Conservation (phyloP, 2,888 invertebrate genomes). For the Lithodes maja region DNA sequence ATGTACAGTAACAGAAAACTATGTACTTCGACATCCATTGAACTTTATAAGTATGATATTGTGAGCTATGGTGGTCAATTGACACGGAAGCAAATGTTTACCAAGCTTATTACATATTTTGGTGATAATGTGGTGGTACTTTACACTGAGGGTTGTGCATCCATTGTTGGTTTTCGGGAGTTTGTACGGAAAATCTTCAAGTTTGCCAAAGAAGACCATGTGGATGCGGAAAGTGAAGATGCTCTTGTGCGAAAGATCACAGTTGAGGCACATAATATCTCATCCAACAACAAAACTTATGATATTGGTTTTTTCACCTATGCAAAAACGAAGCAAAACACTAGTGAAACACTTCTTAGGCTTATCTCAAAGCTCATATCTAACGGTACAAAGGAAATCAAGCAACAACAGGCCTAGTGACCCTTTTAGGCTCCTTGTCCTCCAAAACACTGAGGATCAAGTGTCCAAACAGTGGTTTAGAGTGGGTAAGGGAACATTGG, state of each 20-base stretch:
- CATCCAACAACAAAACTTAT: not conserved
- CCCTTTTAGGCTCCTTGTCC: no score
- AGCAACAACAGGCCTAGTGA: not conserved
- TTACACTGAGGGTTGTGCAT: not conserved
- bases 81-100: not conserved
- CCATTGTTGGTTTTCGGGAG: not conserved
- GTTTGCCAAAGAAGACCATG: not conserved
- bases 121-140: not conserved
- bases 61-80: not conserved
- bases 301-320: not conserved
- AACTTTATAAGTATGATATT: not conserved
- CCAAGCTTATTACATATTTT: not conserved
- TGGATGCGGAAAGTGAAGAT: not conserved
- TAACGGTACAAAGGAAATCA: not conserved
- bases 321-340: not conserved
- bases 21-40: not conserved
- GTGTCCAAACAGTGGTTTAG: no score
- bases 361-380: not conserved
- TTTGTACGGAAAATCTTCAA: not conserved
- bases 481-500: no score
- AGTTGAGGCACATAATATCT: not conserved
- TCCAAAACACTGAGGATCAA: no score
- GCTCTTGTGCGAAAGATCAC: not conserved
- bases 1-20: not conserved
- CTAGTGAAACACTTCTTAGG: not conserved